Percentiles rank a stretch among this genome's conserved stretches.
Evolutionary conservation across 2,888 invertebrate species (phyloP).

Genomic region (Trissoscelio sp.): DNA sequence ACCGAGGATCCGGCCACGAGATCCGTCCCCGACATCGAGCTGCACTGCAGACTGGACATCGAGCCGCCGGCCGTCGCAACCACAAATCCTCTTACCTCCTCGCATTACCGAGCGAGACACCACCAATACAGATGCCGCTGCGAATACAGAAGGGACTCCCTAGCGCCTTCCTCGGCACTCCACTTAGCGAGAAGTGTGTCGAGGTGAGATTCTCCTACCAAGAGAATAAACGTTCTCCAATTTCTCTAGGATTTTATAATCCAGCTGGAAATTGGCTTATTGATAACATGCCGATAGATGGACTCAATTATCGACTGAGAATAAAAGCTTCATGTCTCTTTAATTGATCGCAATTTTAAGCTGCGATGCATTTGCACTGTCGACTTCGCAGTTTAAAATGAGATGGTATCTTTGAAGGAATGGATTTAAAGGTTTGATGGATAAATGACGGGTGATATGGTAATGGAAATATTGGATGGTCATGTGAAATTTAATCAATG

Average conservation of each 20-base stretch:
- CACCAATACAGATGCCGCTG: constrained; percentile 86
- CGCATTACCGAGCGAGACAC: constrained; percentile 73
- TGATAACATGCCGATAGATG: constrained; percentile 28
- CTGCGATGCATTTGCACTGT: neutral
- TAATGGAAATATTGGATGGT: neutral
- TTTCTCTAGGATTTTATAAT: no score
- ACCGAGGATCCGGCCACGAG: constrained; percentile 88
- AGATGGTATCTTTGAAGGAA: constrained; percentile 3
- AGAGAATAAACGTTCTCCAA: no score
- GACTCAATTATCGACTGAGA: constrained; percentile 13
- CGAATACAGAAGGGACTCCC: constrained; percentile 90
- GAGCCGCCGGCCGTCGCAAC: constrained; percentile 77
- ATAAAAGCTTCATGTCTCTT: neutral
- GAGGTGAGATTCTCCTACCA: constrained; percentile 76
- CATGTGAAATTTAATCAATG: neutral
- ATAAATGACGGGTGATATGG: no score
- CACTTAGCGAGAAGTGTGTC: constrained; percentile 94
- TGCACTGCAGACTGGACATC: constrained; percentile 88
- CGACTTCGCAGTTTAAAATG: neutral
- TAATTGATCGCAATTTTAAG: constrained; percentile 19
- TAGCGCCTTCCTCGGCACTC: constrained; percentile 89
- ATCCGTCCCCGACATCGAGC: constrained; percentile 92
- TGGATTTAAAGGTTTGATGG: no score
- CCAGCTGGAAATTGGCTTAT: no score
- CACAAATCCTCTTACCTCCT: constrained; percentile 66